phyloP scores from a whole-genome alignment of 2,888 invertebrate species.

The Elgonia sp. region DNA sequence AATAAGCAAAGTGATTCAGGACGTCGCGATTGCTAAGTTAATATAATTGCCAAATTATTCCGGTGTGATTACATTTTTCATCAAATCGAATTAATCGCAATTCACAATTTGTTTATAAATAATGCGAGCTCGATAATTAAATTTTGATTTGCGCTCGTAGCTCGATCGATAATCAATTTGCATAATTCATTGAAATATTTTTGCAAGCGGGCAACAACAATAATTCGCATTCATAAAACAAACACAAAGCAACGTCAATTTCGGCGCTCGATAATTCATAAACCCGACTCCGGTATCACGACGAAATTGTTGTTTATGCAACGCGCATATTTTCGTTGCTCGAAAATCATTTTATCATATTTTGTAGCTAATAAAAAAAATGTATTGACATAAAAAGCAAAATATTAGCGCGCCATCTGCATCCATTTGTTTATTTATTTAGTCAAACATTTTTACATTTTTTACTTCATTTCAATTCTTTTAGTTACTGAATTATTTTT shows the following conservation, averaged over 20 bases:
- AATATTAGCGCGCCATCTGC: too few species aligned
- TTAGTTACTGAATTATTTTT: background rate
- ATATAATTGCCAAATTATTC: slow-evolving; percentile 26
- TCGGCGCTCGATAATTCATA: slow-evolving; percentile 70
- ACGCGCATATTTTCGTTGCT: slow-evolving; percentile 48
- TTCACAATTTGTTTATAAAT: slow-evolving; percentile 46
- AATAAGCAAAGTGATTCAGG: slow-evolving; percentile 22
- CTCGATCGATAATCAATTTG: slow-evolving; percentile 55
- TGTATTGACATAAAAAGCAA: background rate
- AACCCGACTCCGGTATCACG: slow-evolving; percentile 57
- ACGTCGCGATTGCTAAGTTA: slow-evolving; percentile 6
- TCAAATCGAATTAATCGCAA: background rate
- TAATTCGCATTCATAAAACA: slow-evolving; percentile 66
- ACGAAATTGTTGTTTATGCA: slow-evolving; percentile 65
- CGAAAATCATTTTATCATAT: slow-evolving; percentile 47
- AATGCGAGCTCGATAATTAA: slow-evolving; percentile 19
- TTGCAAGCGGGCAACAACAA: slow-evolving; percentile 47
- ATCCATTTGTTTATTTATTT: too few species aligned
- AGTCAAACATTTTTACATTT: background rate
- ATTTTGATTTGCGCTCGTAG: slow-evolving; percentile 37
- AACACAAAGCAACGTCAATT: slow-evolving; percentile 70
- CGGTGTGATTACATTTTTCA: background rate
- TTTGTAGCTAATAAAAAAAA: slow-evolving; percentile 19
- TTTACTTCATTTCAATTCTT: background rate
- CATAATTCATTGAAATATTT: slow-evolving; percentile 68